Base-by-base conservation (phyloP, 2,113 vertebrate genomes). In the Tonatia bakeri region DNA sequence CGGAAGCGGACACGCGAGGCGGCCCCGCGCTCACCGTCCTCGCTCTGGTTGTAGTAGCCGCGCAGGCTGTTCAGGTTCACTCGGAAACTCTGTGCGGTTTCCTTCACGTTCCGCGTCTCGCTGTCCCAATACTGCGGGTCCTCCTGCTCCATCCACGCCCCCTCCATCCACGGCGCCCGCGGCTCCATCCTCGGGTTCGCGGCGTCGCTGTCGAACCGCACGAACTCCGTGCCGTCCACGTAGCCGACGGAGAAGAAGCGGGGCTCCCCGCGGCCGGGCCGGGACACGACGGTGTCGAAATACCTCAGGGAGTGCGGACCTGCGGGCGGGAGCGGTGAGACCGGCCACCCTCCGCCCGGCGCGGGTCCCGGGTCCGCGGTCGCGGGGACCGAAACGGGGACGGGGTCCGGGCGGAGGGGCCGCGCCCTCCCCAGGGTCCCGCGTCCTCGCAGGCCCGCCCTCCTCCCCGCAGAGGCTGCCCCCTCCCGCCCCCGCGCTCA, bases 221-320 rank as follows among this genome's bases (percentile, higher is more conserved):
- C 65, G 40, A 96, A 95, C 59, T n/a, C 72, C 52, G 36, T 61
- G 69, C 72, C 33, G 89, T 98, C 97, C 52, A 98, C n/a, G 92
- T 89, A 88, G 36, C 96, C 94, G 1, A 97, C 96, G 0, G 0
- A 0, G 2, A 94, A 10, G 91, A 40, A 96, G 5, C 89, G 76
- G 69, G 81, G 31, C 19, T 97, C 85, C 52, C 61, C 11, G 14
- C 0, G 16, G 36, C 47, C 22, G 0, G 22, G 28, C 59, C 26
- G 31, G n/a, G 79, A 92, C 52, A 94, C 20, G 0, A 5, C 40
- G 1, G 97, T 97, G 3, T 28, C 2, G 90, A 97, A 75, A 0
- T 96, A 97, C 1, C 43, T 95, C 96, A 61, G 47, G 81, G 95
- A 96, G 40, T 76, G 95, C 26, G 47, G 9, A 6, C 5, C 15